Evolutionary conservation across 2,888 invertebrate genomes (phyloP).

Genomic region (Leucoptera coffeella): DNA sequence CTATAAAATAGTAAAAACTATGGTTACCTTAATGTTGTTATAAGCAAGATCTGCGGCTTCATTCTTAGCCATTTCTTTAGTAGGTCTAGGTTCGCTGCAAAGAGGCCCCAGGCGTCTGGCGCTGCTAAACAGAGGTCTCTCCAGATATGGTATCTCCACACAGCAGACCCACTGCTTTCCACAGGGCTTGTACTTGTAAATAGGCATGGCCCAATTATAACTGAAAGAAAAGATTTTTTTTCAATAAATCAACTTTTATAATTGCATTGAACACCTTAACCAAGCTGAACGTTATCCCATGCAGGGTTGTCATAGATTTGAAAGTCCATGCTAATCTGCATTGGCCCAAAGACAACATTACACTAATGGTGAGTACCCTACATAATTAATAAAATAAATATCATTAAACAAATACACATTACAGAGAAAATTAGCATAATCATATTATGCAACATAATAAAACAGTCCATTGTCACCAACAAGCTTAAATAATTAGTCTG

Average conservation of each 20-base stretch:
- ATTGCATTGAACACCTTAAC: no score
- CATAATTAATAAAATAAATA: no score
- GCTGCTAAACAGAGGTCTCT: conserved; percentile 15
- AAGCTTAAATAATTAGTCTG: no score
- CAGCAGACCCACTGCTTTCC: conserved; percentile 20
- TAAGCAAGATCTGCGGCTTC: conserved; percentile 29
- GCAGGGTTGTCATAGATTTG: no score
- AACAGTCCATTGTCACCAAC: no score
- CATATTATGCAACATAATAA: no score
- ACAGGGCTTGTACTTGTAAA: conserved; percentile 25
- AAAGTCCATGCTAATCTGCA: no score
- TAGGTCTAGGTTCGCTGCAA: conserved; percentile 15
- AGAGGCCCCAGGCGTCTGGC: conserved; percentile 23
- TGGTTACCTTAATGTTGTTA: conserved; percentile 26
- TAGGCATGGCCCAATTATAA: conserved; percentile 27
- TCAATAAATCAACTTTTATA: conserved; percentile 1
- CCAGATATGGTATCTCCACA: conserved; percentile 27
- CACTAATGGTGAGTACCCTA: no score
- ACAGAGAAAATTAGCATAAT: no score
- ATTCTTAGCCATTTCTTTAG: conserved; percentile 21
- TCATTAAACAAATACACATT: no score
- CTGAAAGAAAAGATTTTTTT: conserved; percentile 12
- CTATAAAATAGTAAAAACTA: background rate
- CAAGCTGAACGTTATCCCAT: no score
- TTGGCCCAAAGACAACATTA: no score